Conservation (phyloP, 2,888 invertebrate species). For the Gonocerus acuteangulatus region DNA sequence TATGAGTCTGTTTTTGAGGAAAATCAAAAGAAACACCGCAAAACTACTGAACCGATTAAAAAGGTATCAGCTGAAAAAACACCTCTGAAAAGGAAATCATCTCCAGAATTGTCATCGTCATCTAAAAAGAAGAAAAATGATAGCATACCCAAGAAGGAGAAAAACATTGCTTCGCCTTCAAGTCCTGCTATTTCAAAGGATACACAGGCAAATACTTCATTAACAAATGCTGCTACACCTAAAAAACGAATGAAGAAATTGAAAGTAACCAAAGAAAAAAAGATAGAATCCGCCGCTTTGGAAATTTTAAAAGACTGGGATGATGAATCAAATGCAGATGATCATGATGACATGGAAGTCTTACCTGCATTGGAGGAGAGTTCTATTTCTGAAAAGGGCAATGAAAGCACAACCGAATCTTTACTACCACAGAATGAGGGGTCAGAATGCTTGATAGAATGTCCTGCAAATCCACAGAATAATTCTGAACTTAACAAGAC, state of each 20-base stretch:
- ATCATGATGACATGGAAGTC: conserved; percentile 36
- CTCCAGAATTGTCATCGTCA: background rate
- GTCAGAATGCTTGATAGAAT: too few relatives aligned
- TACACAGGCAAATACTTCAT: background rate
- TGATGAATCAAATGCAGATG: conserved; percentile 52
- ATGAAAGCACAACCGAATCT: conserved; percentile 37
- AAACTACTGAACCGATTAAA: too few relatives aligned
- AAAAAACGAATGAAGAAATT: conserved; percentile 30
- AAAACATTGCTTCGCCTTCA: background rate
- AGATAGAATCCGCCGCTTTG: conserved; percentile 47
- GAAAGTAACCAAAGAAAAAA: conserved; percentile 48
- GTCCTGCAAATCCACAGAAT: too few relatives aligned
- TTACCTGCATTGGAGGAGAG: conserved; percentile 17
- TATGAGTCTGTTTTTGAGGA: too few relatives aligned
- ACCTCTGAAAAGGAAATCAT: background rate
- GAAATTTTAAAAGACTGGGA: conserved; percentile 72
- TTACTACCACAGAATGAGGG: too few relatives aligned
- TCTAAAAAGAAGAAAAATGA: conserved; percentile 36
- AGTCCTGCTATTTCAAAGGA: background rate
- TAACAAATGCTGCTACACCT: background rate
- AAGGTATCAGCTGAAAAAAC: background rate
- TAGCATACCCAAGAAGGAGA: conserved; percentile 31
- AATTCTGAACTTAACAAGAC: too few relatives aligned
- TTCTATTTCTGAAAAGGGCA: conserved; percentile 39
- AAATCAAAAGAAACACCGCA: too few relatives aligned